These are phyloP conservation scores for Mormyrus hasselquistii DNA, from an alignment of 2,797 vertebrate species.

Conservation along the genomic window DNA sequence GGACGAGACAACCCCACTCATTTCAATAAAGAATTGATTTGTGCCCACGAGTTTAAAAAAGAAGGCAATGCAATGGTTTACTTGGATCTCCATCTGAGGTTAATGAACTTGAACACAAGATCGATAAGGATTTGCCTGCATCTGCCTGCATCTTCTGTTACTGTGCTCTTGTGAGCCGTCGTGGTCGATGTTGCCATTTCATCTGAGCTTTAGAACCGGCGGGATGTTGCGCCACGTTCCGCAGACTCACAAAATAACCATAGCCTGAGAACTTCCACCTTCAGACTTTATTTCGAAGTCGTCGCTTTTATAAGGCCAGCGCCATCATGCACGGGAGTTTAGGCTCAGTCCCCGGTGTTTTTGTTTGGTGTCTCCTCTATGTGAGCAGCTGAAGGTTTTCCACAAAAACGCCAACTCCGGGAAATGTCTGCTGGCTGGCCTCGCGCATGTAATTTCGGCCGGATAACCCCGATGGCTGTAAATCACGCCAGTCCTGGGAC, in stretches of 20 bases:
- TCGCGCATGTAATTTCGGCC: neutral
- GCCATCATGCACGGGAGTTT: neutral
- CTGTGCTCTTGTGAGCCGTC: neutral
- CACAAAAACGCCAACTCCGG: neutral
- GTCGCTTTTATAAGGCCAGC: neutral
- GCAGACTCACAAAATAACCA: neutral
- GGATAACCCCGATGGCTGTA: neutral
- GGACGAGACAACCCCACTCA: neutral
- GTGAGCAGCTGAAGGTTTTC: neutral
- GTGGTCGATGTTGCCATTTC: neutral
- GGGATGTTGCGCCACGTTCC: neutral
- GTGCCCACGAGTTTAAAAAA: neutral
- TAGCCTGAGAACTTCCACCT: neutral
- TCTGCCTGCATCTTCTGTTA: neutral
- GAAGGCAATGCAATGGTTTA: neutral
- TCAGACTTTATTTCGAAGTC: neutral
- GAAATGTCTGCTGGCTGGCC: neutral
- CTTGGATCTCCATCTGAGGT: neutral
- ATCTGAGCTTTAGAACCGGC: neutral
- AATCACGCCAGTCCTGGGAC: neutral
- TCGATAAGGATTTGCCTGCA: neutral
- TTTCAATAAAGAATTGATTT: neutral
- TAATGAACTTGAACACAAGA: neutral
- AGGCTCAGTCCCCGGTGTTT: neutral
- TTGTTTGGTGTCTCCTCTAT: neutral